These are phyloP conservation scores for Mythimna lalbum DNA, from an alignment of 2,888 invertebrate genomes.

Conservation along the genomic window DNA sequence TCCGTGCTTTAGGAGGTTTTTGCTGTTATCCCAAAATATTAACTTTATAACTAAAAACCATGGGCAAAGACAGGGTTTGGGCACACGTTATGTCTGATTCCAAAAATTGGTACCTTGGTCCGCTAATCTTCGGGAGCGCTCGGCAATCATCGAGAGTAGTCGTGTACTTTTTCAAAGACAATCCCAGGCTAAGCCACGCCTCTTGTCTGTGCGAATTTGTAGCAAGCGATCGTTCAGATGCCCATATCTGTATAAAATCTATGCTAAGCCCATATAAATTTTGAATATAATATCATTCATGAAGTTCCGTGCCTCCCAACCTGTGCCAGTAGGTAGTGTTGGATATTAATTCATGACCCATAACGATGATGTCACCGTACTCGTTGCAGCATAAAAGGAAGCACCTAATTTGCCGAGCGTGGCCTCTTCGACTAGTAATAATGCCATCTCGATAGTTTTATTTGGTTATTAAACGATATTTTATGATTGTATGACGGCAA, in stretches of 20 bases:
- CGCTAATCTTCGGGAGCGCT: too few species aligned
- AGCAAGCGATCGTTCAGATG: too few species aligned
- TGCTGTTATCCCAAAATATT: conserved; percentile 11
- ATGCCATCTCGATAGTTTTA: conserved; percentile 44
- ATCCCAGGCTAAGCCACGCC: too few species aligned
- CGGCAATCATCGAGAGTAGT: too few species aligned
- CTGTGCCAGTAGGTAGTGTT: conserved; percentile 37
- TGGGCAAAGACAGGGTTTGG: too few species aligned
- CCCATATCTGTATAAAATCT: too few species aligned
- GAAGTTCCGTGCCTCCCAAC: conserved; percentile 27
- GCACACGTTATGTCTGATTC: too few species aligned
- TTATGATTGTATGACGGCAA: conserved; percentile 9
- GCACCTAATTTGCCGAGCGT: conserved; percentile 70
- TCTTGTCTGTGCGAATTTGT: too few species aligned
- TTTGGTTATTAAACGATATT: conserved; percentile 28
- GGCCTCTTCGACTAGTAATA: conserved; percentile 64
- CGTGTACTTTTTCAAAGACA: too few species aligned
- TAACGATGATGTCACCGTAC: conserved; percentile 69
- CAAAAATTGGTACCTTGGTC: too few species aligned
- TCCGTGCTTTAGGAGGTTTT: conserved; percentile 2
- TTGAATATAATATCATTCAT: neutral
- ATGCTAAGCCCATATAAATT: neutral
- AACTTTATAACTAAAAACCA: neutral
- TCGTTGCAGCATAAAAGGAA: conserved; percentile 67
- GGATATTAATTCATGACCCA: conserved; percentile 61